Base-by-base conservation (phyloP, 2,113 vertebrate genomes). In the Fregata magnificens region DNA sequence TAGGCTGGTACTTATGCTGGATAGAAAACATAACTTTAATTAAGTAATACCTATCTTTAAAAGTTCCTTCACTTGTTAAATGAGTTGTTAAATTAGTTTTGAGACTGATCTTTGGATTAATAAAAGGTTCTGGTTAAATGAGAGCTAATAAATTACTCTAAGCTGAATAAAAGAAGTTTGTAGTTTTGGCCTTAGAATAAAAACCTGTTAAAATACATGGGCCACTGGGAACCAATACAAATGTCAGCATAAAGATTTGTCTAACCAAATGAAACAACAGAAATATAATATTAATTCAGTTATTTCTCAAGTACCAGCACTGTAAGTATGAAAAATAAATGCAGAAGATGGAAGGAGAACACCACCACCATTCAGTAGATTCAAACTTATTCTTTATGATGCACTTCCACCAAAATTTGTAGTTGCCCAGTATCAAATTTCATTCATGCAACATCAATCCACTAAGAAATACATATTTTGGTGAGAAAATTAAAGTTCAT, bases 381-480 rank as follows among this genome's bases (percentile, higher is more conserved):
- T 94, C 89, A 70, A 91, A 91, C 42, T 82, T 85, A 92, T 5
- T 90, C 38, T 97, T 97, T 97, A 97, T 95, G 84, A 96, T 91
- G 82, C 71, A 93, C 74, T 96, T 94, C 90, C 93, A 92, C 96
- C 93, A 95, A 95, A 95, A 95, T 89, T 47, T 90, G 85, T 67
- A 96, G 82, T 96, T 85, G 61, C 67, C 77, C 94, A 67, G 91
- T 96, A 97, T 97, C 95, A 97, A 96, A 97, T 94, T 77, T 70
- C 82, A 94, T 36, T 83, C 96, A 97, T 95, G 91, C 95, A 95
- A 96, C 95, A 97, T 67, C 67, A 90, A 95, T 87, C 53, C 91
- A 97, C 89, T 93, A 91, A 77, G 89, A 97, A 96, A 96, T 91
- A 97, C 93, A 85, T 36, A 88, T 44, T 90, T 85, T 77, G 38